Base-by-base conservation (phyloP, 2,113 vertebrate genomes). In the Chamaea fasciata region DNA sequence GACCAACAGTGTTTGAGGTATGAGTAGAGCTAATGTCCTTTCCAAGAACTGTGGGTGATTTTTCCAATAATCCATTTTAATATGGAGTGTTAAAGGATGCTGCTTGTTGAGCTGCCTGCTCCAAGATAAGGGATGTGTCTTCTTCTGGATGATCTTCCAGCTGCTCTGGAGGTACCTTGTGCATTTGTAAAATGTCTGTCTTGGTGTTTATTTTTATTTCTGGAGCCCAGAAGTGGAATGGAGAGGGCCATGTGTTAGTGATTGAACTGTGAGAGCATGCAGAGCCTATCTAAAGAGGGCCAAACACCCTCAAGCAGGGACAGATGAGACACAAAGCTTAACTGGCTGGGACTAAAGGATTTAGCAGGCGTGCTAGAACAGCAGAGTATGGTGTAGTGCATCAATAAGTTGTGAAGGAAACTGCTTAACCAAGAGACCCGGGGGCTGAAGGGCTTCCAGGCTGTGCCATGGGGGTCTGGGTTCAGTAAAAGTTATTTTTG, bases 1-100 rank as follows among this genome's bases (percentile, higher is more conserved):
- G 21, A 39, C 2, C 7, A 26, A 0, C 0, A 3, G 5, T 10
- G 0, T 35, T 28, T 56, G 27, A 10, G 22, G 16, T 35, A 1
- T 21, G 16, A 42, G 6, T 2, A 21, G 11, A 6, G 0, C 0
- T 0, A 1, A 6, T 8, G 7, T 8, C 7, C 0, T 75, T 1
- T 15, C 1, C 5, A 0, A 13, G 8, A 5, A 0, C 0, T 35
- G 8, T 44, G 6, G 10, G 4, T 33, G 18, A 1, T 49, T 4
- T 4, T 3, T 60, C 6, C 1, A 4, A 0, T 2, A 5, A 5
- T 30, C 2, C 1, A 3, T 26, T 7, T 31, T 41, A 33, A 2
- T 5, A 6, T 13, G 11, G 4, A 20, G 2, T 7, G 5, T 7
- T 19, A 4, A 44, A 24, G 37, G 27, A 11, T 71, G 14, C 5